phyloP scores from a whole-genome alignment of 2,888 invertebrate genomes.

The Lymantria dispar region DNA sequence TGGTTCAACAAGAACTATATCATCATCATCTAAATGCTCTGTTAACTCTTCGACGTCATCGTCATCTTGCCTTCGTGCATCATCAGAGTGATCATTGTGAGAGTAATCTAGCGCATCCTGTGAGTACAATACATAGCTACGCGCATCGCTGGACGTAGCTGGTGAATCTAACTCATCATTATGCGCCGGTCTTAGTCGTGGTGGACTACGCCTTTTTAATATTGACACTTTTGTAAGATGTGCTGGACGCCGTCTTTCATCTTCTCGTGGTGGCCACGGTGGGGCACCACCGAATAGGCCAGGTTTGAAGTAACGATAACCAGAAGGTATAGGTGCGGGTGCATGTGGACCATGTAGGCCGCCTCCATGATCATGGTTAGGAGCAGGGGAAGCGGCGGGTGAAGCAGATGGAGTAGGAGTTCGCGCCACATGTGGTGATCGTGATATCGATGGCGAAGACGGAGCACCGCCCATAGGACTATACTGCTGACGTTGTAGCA shows the following conservation, averaged over 20 bases:
- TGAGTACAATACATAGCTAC: constrained; percentile 83
- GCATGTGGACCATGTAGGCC: constrained; percentile 60
- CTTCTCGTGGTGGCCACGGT: constrained; percentile 80
- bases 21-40: constrained; percentile 79
- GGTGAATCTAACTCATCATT: constrained; percentile 53
- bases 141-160: constrained; percentile 68
- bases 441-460: constrained; percentile 79
- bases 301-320: constrained; percentile 83
- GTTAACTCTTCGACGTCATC: constrained; percentile 63
- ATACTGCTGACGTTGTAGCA: constrained; percentile 76
- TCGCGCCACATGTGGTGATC: constrained; percentile 81
- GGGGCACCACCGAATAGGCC: constrained; percentile 86
- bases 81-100: constrained; percentile 63
- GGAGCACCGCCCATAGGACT: constrained; percentile 80
- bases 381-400: constrained; percentile 69
- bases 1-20: constrained; percentile 84
- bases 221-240: constrained; percentile 82
- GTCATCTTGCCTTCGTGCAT: constrained; percentile 56
- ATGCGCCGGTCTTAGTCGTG: constrained; percentile 64
- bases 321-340: constrained; percentile 79
- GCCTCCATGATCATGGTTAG: constrained; percentile 37
- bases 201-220: constrained; percentile 83
- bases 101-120: constrained; percentile 82
- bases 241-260: constrained; percentile 56
- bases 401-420: constrained; percentile 68